Conservation (phyloP, 2,888 invertebrate genomes). For the Acrocyrtus sp. region DNA sequence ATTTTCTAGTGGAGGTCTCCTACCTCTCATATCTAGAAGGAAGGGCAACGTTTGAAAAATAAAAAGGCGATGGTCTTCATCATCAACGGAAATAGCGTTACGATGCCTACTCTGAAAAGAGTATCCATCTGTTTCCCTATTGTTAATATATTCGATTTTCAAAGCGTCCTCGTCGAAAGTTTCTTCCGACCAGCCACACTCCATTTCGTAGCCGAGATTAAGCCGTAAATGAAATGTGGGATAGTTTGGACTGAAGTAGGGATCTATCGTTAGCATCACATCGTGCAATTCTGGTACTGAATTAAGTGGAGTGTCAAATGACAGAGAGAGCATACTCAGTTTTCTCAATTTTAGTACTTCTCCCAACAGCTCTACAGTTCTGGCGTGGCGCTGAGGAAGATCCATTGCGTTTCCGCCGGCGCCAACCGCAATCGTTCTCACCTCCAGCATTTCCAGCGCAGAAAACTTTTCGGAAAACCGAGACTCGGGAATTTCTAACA, state of each 20-base stretch:
- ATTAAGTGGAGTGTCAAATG: slow-evolving; percentile 26
- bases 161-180: slow-evolving; percentile 29
- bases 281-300: slow-evolving; percentile 10
- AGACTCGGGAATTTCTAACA: slow-evolving; percentile 29
- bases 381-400: slow-evolving; percentile 1
- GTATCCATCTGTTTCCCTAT: slow-evolving; percentile 41
- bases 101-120: slow-evolving; percentile 18
- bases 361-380: slow-evolving; percentile 10
- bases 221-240: slow-evolving; percentile 7
- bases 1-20: neutral
- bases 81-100: slow-evolving; percentile 38
- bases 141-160: slow-evolving; percentile 35
- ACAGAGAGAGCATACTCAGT: slow-evolving; percentile 23
- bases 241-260: slow-evolving; percentile 6
- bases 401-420: slow-evolving; percentile 3
- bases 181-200: slow-evolving; percentile 40
- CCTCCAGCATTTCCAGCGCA: slow-evolving; percentile 41
- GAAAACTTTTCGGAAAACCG: slow-evolving; percentile 15
- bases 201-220: slow-evolving; percentile 27
- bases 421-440: slow-evolving; percentile 25
- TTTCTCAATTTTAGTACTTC: slow-evolving; percentile 23
- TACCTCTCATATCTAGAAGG: slow-evolving; percentile 22
- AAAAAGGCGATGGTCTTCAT: slow-evolving; percentile 34
- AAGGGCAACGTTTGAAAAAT: slow-evolving; percentile 44
- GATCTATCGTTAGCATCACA: slow-evolving; percentile 16